Percentiles rank a stretch among this genome's conserved stretches.
phyloP scores from a whole-genome alignment of 2,888 invertebrate genomes.

The Eupithecia tripunctaria region DNA sequence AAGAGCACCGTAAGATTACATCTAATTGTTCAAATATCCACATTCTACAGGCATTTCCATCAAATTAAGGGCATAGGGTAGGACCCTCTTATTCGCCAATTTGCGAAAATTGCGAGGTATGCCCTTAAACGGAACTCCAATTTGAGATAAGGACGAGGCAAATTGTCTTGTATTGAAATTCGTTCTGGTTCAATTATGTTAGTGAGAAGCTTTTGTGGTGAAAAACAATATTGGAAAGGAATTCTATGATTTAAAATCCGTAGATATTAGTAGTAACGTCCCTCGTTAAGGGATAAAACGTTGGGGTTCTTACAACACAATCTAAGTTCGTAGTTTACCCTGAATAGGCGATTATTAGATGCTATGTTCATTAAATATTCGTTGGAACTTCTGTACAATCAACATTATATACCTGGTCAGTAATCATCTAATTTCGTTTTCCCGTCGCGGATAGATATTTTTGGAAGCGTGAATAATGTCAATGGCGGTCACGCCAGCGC shows the following conservation, averaged over 20 bases:
- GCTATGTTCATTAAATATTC: neutral
- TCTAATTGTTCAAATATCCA: conserved; percentile 17
- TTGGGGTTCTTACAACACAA: no score
- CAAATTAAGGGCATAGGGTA: conserved; percentile 54
- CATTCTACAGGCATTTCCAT: conserved; percentile 47
- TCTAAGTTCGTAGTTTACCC: no score
- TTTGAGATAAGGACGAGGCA: conserved; percentile 59
- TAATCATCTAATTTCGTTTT: no score
- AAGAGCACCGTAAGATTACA: neutral
- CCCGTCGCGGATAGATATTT: no score
- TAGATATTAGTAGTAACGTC: neutral
- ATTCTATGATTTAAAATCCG: neutral
- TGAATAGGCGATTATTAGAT: no score
- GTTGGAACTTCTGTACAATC: no score
- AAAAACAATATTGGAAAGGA: neutral
- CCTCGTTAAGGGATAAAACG: no score
- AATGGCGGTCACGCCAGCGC: no score
- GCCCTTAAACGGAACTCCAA: conserved; percentile 64
- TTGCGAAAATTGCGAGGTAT: conserved; percentile 68
- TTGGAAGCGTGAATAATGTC: no score
- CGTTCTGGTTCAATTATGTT: conserved; percentile 53
- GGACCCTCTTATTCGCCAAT: conserved; percentile 60
- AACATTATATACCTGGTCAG: no score
- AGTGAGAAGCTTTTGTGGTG: conserved; percentile 2
- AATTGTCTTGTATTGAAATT: conserved; percentile 66